Evolutionary conservation across 2,888 invertebrate genomes (phyloP).

Genomic region (Exocentrus adspersus): DNA sequence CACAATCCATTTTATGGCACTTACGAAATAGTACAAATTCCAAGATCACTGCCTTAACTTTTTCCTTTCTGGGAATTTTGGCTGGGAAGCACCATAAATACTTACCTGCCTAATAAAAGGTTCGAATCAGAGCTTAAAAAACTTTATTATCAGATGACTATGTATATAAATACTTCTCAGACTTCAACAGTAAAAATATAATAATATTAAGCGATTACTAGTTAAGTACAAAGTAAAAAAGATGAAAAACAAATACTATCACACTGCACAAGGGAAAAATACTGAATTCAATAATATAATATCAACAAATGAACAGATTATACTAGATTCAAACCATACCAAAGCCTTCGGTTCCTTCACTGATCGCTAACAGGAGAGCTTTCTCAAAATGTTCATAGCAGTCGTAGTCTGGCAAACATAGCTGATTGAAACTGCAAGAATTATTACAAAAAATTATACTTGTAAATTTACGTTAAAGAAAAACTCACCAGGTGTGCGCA

Average conservation of each 20-base stretch:
- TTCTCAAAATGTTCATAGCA: conserved; percentile 93
- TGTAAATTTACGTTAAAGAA: background rate
- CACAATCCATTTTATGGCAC: too few species aligned
- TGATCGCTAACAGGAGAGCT: conserved; percentile 89
- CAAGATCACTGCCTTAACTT: too few species aligned
- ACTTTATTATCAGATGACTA: conserved; percentile 10
- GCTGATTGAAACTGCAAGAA: conserved; percentile 93
- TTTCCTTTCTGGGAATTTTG: too few species aligned
- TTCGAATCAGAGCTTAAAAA: conserved; percentile 10
- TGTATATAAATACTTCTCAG: conserved; percentile 23
- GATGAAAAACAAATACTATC: conserved; percentile 12
- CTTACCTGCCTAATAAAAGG: too few species aligned
- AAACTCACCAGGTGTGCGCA: conserved; percentile 87
- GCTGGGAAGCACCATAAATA: too few species aligned
- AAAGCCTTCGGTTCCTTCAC: conserved; percentile 96
- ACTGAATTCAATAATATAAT: conserved; percentile 36
- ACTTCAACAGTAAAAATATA: conserved; percentile 19
- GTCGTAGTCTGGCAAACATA: conserved; percentile 95
- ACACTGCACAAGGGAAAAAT: conserved; percentile 24
- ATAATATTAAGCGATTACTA: conserved; percentile 7
- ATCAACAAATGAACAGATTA: conserved; percentile 23
- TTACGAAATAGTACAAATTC: too few species aligned
- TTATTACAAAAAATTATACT: background rate
- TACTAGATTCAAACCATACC: conserved; percentile 70
- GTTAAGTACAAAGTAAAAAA: conserved; percentile 22